Evolutionary conservation across 2,888 invertebrate species (phyloP).

Genomic region (Scaptomyza parva): DNA sequence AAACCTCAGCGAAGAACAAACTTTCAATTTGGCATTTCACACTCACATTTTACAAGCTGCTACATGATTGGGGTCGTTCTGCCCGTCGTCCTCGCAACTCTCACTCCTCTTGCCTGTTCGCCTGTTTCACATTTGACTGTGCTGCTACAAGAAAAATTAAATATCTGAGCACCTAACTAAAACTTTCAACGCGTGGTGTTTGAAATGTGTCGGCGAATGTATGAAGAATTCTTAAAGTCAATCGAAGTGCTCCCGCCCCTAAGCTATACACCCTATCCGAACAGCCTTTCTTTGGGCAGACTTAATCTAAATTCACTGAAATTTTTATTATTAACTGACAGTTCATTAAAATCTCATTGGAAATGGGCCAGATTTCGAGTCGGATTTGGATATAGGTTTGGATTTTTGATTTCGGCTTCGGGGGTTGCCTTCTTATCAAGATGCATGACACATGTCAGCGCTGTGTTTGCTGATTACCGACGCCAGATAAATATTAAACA

Average conservation of each 20-base stretch:
- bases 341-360: conserved; percentile 73
- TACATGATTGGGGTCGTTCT: conserved; percentile 74
- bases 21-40: conserved; percentile 75
- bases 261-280: neutral
- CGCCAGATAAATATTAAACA: conserved; percentile 70
- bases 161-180: conserved; percentile 63
- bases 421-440: conserved; percentile 64
- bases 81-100: neutral
- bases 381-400: conserved; percentile 25
- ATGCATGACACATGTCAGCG: conserved; percentile 72
- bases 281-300: conserved; percentile 16
- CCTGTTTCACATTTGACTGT: conserved; percentile 66
- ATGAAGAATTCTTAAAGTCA: conserved; percentile 23
- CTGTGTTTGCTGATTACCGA: conserved; percentile 59
- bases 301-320: conserved; percentile 51
- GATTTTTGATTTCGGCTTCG: conserved; percentile 15
- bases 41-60: conserved; percentile 75
- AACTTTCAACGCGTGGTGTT: conserved; percentile 57
- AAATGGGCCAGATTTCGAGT: conserved; percentile 54
- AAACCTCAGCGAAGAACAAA: conserved; percentile 50
- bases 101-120: conserved; percentile 7
- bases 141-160: conserved; percentile 41
- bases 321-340: conserved; percentile 72
- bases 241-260: conserved; percentile 15
- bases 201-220: conserved; percentile 43